Evolutionary conservation across 2,797 vertebrate species (phyloP).

Genomic region (Psittacula echo): DNA sequence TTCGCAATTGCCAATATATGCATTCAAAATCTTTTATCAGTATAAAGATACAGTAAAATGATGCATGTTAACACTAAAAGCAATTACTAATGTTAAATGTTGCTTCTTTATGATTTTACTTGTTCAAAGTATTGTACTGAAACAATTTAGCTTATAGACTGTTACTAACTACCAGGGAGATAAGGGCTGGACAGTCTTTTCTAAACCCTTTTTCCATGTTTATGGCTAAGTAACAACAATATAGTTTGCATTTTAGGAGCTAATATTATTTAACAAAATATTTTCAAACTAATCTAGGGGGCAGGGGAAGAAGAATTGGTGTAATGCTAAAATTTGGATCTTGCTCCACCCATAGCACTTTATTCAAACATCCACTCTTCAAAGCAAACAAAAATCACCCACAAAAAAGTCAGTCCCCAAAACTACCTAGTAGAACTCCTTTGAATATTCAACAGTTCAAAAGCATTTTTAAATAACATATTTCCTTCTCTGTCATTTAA

Average conservation of each 20-base stretch:
- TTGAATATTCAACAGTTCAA: constrained; percentile 15
- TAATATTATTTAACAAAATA: not conserved
- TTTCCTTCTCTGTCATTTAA: not conserved
- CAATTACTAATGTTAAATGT: not conserved
- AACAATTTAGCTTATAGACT: not conserved
- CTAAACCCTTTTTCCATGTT: not conserved
- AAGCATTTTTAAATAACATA: constrained; percentile 17
- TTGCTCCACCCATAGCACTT: not conserved
- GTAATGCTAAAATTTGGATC: not conserved
- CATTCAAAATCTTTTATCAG: not conserved
- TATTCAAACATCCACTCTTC: not conserved
- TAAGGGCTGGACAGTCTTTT: not conserved
- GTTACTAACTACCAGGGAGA: not conserved
- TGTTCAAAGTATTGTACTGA: not conserved
- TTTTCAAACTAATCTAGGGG: not conserved
- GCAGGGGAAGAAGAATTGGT: not conserved
- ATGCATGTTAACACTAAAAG: not conserved
- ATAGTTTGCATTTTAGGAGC: not conserved
- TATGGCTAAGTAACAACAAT: not conserved
- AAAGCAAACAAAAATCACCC: not conserved
- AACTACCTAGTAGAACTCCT: constrained; percentile 22
- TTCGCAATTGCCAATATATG: not conserved
- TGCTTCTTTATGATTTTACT: not conserved
- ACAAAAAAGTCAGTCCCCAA: not conserved
- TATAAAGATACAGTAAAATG: not conserved